Evolutionary conservation across 2,797 vertebrate genomes (phyloP).

Genomic region (Tinamus major): DNA sequence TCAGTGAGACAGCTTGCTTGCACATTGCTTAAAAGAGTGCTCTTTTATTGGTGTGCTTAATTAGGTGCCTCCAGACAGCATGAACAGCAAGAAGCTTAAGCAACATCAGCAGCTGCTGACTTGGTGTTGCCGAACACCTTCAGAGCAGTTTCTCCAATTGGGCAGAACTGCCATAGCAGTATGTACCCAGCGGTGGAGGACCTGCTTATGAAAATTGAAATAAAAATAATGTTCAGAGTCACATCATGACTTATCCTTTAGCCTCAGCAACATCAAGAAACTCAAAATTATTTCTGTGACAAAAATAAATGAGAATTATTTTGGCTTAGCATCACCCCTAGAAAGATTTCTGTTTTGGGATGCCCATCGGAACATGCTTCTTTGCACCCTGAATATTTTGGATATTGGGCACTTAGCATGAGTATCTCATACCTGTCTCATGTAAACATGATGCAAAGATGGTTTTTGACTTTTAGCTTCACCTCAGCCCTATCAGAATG

Average conservation of each 20-base stretch:
- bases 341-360: not conserved
- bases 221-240: not conserved
- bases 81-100: not conserved
- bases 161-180: constrained; percentile 67
- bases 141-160: constrained; percentile 34
- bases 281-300: not conserved
- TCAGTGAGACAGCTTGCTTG: not conserved
- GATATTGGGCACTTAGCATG: not conserved
- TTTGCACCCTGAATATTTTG: not conserved
- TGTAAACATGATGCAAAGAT: not conserved
- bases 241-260: not conserved
- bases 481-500: not conserved
- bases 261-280: not conserved
- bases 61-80: constrained; percentile 7
- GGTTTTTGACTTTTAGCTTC: not conserved
- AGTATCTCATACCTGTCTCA: not conserved
- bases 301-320: not conserved
- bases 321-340: not conserved
- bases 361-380: too few relatives aligned
- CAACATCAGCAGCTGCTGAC: constrained; percentile 33
- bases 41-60: constrained; percentile 9
- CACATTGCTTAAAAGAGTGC: not conserved
- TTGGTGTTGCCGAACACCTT: constrained; percentile 60
- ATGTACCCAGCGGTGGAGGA: constrained; percentile 54
- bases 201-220: constrained; percentile 35